Evolutionary conservation across 2,113 vertebrate genomes (phyloP).

Genomic region (Orthochromis indermauri): DNA sequence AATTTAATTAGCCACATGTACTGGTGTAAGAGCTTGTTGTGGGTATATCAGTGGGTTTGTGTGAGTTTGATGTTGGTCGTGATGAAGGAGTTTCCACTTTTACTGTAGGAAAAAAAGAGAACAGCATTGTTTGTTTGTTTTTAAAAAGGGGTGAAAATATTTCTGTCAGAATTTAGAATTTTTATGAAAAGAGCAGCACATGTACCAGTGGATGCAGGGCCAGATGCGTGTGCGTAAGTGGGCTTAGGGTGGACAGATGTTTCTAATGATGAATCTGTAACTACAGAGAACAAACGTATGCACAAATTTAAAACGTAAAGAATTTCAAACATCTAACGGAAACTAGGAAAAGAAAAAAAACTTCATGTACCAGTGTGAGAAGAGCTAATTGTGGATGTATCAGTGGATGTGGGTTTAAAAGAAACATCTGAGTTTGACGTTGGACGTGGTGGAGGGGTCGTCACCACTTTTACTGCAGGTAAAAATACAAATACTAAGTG

Average conservation of each 20-base stretch:
- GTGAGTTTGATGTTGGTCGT: not conserved
- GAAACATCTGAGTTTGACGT: not conserved
- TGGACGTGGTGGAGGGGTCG: not conserved
- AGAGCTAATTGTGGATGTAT: not conserved
- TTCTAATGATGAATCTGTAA: not conserved
- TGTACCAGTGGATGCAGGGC: not conserved
- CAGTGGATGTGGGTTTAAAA: not conserved
- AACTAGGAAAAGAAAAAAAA: not conserved
- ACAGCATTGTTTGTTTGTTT: not conserved
- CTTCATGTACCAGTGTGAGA: not conserved
- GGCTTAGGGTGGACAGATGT: not conserved
- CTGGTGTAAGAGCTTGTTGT: not conserved
- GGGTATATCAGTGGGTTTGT: not conserved
- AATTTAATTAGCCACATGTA: not conserved
- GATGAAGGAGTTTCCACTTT: not conserved
- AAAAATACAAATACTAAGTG: not conserved
- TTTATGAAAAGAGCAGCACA: not conserved
- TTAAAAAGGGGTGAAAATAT: not conserved
- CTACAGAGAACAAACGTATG: not conserved
- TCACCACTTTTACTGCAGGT: not conserved
- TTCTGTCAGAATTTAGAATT: not conserved
- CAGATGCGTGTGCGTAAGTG: fast-evolving
- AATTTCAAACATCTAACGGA: not conserved
- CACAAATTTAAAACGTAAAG: not conserved
- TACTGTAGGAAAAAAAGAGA: not conserved